Percentiles rank a stretch among this genome's conserved stretches.
Conservation (phyloP, 92 coral and sea anemone genomes). For the Ricordea florida region DNA sequence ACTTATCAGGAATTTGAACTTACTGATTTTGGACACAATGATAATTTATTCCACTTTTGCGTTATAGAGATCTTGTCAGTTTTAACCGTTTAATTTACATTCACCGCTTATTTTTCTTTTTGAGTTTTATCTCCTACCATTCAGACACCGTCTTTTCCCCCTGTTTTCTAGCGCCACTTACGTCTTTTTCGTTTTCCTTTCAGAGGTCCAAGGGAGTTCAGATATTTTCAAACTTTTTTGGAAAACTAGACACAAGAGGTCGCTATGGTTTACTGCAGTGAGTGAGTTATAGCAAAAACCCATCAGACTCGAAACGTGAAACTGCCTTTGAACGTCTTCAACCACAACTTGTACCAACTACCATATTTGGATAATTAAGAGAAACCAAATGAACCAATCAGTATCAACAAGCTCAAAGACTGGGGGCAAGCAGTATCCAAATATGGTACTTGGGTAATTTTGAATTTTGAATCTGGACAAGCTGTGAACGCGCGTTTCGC, state of each 20-base stretch:
- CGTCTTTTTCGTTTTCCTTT: background rate
- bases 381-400: no score
- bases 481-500: no score
- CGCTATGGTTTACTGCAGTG: slow-evolving; percentile 68
- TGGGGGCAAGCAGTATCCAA: no score
- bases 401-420: no score
- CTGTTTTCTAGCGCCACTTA: background rate
- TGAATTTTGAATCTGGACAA: no score
- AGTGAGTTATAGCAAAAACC: no score
- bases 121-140: background rate
- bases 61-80: background rate
- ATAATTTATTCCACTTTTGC: background rate
- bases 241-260: slow-evolving; percentile 69
- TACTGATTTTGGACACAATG: background rate
- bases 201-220: slow-evolving; percentile 67
- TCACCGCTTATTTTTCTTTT: background rate
- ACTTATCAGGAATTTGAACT: background rate
- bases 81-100: background rate
- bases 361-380: no score
- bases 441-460: no score
- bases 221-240: slow-evolving; percentile 42
- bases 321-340: no score
- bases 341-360: no score
- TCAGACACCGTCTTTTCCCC: no score
- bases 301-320: no score